Evolutionary conservation across 2,797 vertebrate genomes (phyloP).

Genomic region (Melanogrammus aeglefinus): DNA sequence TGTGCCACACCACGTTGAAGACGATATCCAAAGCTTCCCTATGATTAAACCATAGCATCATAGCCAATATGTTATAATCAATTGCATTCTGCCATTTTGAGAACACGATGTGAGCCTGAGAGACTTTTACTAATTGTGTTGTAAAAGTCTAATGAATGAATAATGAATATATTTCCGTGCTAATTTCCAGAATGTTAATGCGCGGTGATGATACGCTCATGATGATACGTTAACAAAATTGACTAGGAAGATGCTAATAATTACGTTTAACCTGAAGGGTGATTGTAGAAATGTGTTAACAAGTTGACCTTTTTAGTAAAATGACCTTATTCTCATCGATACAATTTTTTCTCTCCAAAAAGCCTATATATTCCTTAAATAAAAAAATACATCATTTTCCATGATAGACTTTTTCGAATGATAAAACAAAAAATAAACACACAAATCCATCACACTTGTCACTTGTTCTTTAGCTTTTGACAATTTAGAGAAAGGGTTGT

Average conservation of each 20-base stretch:
- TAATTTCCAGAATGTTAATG: not conserved
- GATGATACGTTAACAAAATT: not conserved
- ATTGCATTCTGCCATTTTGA: not conserved
- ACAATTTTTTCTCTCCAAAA: too few relatives aligned
- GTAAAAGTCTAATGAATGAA: too few relatives aligned
- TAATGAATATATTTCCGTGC: not conserved
- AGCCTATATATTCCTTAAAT: not conserved
- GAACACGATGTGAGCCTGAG: not conserved
- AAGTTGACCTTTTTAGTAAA: not conserved
- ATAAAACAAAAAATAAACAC: not conserved
- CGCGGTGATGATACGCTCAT: not conserved
- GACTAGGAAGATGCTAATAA: not conserved
- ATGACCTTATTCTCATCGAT: too few relatives aligned
- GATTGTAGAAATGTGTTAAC: not conserved
- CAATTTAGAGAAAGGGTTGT: too few relatives aligned
- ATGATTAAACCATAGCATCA: not conserved
- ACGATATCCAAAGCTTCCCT: not conserved
- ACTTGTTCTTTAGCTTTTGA: too few relatives aligned
- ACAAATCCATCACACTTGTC: not conserved
- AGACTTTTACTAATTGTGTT: not conserved
- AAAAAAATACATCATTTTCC: too few relatives aligned
- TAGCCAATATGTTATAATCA: not conserved
- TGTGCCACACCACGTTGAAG: constrained; percentile 39
- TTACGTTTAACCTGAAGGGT: not conserved
- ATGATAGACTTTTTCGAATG: not conserved